A percentile compares a stretch with the other conserved stretches of the same genome.
Conservation (phyloP, 2,797 vertebrate species). For the Fistularia tabacaria region DNA sequence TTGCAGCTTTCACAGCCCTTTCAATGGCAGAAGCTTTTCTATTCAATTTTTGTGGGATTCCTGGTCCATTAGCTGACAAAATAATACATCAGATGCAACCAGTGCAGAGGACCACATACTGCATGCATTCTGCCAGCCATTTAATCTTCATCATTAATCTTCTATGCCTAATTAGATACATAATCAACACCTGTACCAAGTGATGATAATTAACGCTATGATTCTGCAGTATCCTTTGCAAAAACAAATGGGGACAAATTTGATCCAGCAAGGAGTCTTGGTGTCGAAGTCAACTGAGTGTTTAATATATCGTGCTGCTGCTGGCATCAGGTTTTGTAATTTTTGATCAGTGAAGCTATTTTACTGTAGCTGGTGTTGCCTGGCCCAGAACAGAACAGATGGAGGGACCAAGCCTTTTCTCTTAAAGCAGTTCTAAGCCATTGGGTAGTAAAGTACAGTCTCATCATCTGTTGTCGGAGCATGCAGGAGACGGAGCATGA, state of each 20-base stretch:
- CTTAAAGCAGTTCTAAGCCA: constrained; percentile 45
- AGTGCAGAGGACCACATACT: constrained; percentile 2
- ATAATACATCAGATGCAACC: no score
- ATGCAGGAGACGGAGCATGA: no score
- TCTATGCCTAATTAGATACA: constrained; percentile 45
- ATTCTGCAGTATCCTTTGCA: constrained; percentile 32
- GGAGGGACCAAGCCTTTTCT: constrained; percentile 47
- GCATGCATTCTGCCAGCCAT: constrained; percentile 10
- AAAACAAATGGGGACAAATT: constrained; percentile 36
- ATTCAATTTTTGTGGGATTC: no score
- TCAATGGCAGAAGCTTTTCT: no score
- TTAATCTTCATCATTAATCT: constrained; percentile 51
- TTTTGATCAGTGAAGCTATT: constrained; percentile 56
- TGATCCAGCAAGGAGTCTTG: constrained; percentile 7
- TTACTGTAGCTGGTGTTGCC: constrained; percentile 30
- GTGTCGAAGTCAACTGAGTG: constrained; percentile 27
- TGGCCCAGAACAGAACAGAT: constrained; percentile 53
- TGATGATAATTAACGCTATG: constrained; percentile 20
- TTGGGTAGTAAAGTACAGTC: constrained; percentile 43
- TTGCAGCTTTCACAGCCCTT: no score
- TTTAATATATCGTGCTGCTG: constrained; percentile 25
- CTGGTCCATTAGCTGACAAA: no score
- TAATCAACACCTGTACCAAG: constrained; percentile 31
- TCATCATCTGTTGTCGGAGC: constrained; percentile 16
- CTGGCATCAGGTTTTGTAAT: constrained; percentile 41